Conservation (phyloP, 64 coral and sea anemone genomes). For the Montipora efflorescens region DNA sequence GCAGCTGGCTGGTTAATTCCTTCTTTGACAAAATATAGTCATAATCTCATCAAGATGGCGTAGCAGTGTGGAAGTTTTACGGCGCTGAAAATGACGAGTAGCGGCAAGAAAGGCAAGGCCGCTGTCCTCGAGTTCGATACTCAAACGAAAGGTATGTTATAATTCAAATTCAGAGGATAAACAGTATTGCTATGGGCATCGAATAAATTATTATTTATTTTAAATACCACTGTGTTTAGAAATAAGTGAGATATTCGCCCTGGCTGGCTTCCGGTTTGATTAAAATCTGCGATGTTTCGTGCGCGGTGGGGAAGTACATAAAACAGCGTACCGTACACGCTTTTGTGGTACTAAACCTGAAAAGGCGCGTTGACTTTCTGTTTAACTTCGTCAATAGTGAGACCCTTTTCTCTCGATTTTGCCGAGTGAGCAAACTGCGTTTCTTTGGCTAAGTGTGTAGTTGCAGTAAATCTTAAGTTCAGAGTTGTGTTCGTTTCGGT, state of each 20-base stretch:
- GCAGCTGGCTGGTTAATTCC: neutral
- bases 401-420: neutral
- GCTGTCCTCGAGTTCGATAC: constrained; percentile 69
- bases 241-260: constrained; percentile 32
- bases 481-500: neutral
- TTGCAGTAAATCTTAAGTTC: neutral
- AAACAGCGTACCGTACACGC: neutral
- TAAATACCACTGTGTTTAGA: constrained; percentile 7
- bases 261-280: constrained; percentile 35
- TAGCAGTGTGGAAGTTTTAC: constrained; percentile 3
- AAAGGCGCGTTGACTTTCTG: neutral
- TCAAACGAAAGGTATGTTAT: constrained; percentile 60
- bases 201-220: constrained; percentile 15
- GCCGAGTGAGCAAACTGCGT: neutral
- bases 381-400: neutral
- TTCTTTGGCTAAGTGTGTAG: neutral
- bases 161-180: neutral
- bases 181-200: neutral
- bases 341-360: neutral
- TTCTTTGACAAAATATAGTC: constrained; percentile 6
- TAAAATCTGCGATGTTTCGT: neutral
- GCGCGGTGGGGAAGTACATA: neutral
- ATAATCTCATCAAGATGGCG: neutral
- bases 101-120: constrained; percentile 58
- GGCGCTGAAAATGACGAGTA: constrained; percentile 12